A percentile compares a stretch with the other conserved stretches of the same genome.
Evolutionary conservation across 2,113 vertebrate genomes (phyloP).

Genomic region (Brachyhypopomus gauderio): DNA sequence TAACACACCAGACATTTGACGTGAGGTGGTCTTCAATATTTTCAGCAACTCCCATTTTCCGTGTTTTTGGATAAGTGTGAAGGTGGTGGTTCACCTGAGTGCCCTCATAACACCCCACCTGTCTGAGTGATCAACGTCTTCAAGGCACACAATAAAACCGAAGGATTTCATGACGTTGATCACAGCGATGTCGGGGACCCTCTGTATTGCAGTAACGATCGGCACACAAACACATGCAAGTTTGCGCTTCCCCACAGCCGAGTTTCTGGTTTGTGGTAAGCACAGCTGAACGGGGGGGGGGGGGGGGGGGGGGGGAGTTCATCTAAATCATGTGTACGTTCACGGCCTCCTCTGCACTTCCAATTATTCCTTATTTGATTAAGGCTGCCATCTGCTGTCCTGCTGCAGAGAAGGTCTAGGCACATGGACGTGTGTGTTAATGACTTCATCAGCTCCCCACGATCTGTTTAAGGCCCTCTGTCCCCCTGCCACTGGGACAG

Average conservation of each 20-base stretch:
- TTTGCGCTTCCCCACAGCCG: neutral
- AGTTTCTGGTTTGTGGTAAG: neutral
- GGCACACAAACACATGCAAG: too few species aligned
- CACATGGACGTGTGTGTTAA: conserved; percentile 45
- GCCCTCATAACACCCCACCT: too few species aligned
- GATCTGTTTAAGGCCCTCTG: conserved; percentile 7
- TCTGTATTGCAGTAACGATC: too few species aligned
- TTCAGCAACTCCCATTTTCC: too few species aligned
- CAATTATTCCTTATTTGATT: conserved; percentile 64
- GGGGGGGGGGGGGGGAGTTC: neutral
- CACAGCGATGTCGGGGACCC: too few species aligned
- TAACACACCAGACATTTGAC: too few species aligned
- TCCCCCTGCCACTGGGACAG: neutral
- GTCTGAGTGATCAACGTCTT: too few species aligned
- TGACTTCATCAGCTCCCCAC: conserved; percentile 29
- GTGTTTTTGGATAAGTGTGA: too few species aligned
- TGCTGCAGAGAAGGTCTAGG: conserved; percentile 41
- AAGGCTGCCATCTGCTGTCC: conserved; percentile 45
- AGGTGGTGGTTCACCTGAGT: too few species aligned
- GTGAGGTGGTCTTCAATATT: too few species aligned
- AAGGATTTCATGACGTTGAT: too few species aligned
- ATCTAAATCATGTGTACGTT: conserved; percentile 5
- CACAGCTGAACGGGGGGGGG: neutral
- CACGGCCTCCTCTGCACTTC: neutral
- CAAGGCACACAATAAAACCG: too few species aligned